phyloP scores from a whole-genome alignment of 2,888 invertebrate species.

The Limnephilus auricula region DNA sequence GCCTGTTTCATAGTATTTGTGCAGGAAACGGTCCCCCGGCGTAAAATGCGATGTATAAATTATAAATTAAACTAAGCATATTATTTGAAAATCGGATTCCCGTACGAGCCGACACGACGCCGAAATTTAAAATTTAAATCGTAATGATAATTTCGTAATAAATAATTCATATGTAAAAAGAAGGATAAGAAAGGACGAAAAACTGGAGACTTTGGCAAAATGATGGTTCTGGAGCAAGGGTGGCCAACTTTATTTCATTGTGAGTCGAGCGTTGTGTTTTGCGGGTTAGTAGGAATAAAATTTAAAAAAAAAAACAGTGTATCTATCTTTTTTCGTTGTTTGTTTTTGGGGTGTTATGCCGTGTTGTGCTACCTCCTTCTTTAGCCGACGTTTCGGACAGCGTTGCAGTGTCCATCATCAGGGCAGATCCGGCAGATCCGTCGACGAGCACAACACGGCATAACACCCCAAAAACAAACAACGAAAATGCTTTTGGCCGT shows the following conservation, averaged over 20 bases:
- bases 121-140: slow-evolving; percentile 37
- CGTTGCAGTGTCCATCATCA: too few species aligned
- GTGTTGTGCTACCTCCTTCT: too few species aligned
- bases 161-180: slow-evolving; percentile 5
- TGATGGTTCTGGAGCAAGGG: background rate
- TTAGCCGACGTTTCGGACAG: too few species aligned
- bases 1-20: background rate
- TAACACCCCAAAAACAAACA: too few species aligned
- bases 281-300: too few species aligned
- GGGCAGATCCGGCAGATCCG: too few species aligned
- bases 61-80: slow-evolving; percentile 20
- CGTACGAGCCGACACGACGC: background rate
- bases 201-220: background rate
- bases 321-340: too few species aligned
- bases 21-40: background rate
- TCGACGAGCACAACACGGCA: too few species aligned
- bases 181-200: background rate
- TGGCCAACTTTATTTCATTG: background rate
- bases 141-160: slow-evolving; percentile 19
- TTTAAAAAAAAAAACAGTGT: too few species aligned
- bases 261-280: too few species aligned
- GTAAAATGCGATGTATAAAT: background rate
- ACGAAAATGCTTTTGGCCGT: too few species aligned
- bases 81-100: slow-evolving; percentile 3
- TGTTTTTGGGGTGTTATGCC: too few species aligned